phyloP scores from a whole-genome alignment of 2,888 invertebrate genomes.

The Malthinus seriepunctatus region DNA sequence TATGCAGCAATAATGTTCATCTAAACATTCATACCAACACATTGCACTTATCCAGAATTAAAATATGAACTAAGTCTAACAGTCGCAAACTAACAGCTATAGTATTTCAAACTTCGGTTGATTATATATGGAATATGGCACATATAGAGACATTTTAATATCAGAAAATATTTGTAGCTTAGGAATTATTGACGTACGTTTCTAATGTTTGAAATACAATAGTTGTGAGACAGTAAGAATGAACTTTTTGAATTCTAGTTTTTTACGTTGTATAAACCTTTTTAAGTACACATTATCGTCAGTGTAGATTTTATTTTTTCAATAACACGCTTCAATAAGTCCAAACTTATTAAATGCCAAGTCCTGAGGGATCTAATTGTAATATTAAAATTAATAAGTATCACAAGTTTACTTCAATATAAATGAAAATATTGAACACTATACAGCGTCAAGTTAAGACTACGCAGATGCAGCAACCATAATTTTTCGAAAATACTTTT shows the following conservation, averaged over 20 bases:
- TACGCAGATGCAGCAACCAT: constrained; percentile 23
- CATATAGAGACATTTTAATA: constrained; percentile 29
- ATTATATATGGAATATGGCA: constrained; percentile 33
- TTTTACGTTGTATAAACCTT: neutral
- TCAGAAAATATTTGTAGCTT: constrained; percentile 27
- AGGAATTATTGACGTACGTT: constrained; percentile 23
- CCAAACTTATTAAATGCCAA: constrained; percentile 41
- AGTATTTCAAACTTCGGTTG: constrained; percentile 34
- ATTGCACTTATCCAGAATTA: constrained; percentile 56
- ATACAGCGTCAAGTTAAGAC: constrained; percentile 21
- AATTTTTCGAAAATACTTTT: constrained; percentile 9
- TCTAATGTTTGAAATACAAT: constrained; percentile 22
- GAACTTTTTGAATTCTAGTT: constrained; percentile 18
- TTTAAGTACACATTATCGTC: neutral
- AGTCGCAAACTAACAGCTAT: constrained; percentile 44
- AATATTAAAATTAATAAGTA: constrained; percentile 54
- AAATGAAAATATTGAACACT: constrained; percentile 49
- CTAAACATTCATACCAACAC: constrained; percentile 37
- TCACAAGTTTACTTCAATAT: constrained; percentile 54
- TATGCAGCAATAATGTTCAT: constrained; percentile 20
- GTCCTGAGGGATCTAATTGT: constrained; percentile 53
- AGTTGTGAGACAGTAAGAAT: constrained; percentile 12
- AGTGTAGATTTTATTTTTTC: constrained; percentile 11
- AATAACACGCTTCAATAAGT: no score
- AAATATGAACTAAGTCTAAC: constrained; percentile 49